Conservation (phyloP, 2,113 vertebrate genomes). For the Candoia aspera region DNA sequence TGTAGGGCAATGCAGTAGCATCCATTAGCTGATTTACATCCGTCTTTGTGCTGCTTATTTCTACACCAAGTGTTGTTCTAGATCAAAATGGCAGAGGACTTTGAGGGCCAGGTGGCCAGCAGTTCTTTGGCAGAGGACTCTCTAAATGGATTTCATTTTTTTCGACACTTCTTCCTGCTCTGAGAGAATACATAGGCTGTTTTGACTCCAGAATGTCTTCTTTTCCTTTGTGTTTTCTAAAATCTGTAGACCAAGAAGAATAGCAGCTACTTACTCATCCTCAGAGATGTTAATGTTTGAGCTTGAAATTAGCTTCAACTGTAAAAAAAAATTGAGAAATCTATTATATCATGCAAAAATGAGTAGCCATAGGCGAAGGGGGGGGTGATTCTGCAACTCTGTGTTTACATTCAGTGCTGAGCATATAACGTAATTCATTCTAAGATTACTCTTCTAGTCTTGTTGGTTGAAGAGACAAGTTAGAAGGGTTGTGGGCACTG, state of each 20-base stretch:
- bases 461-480: background rate
- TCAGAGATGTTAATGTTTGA: slow-evolving; percentile 57
- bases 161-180: background rate
- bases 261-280: background rate
- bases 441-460: background rate
- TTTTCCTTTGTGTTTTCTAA: slow-evolving; percentile 37
- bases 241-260: slow-evolving; percentile 20
- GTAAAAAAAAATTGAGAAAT: slow-evolving; percentile 38
- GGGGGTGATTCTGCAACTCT: background rate
- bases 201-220: background rate
- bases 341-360: background rate
- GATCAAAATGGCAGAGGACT: slow-evolving; percentile 23
- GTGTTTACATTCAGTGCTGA: background rate
- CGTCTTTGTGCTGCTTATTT: background rate
- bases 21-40: background rate
- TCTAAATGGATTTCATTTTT: slow-evolving; percentile 5
- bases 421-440: background rate
- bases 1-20: background rate
- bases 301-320: slow-evolving; percentile 76
- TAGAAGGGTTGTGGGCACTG: background rate
- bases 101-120: slow-evolving; percentile 19
- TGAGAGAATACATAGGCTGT: slow-evolving; percentile 47
- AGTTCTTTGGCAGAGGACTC: background rate
- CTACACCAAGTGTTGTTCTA: background rate
- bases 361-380: background rate